Conservation (phyloP, 2,113 vertebrate genomes). For the Murina feae region DNA sequence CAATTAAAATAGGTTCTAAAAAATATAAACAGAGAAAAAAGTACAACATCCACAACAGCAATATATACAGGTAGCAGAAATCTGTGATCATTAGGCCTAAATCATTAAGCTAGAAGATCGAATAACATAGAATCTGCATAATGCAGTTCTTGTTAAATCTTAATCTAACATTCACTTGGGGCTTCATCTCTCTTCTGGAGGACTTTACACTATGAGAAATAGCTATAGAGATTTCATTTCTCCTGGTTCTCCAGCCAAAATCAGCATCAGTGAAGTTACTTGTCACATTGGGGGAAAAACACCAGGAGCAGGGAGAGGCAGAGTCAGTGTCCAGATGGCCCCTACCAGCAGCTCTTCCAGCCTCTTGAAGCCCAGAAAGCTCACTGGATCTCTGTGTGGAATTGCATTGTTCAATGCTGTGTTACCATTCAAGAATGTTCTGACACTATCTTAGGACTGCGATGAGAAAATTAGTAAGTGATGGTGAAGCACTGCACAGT, state of each 20-base stretch:
- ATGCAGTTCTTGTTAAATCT: not conserved
- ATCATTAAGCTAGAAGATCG: not conserved
- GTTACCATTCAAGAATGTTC: not conserved
- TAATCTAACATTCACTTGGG: not conserved
- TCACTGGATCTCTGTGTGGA: not conserved
- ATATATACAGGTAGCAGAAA: not conserved
- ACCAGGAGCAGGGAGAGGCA: not conserved
- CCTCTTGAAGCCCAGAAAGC: not conserved
- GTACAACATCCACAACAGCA: not conserved
- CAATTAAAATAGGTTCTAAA: not conserved
- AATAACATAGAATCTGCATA: not conserved
- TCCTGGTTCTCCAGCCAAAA: not conserved
- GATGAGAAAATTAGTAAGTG: not conserved
- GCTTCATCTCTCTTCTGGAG: not conserved
- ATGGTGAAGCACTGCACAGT: not conserved
- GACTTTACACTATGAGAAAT: not conserved
- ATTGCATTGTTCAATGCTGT: not conserved
- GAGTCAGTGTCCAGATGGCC: not conserved
- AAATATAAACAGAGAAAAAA: not conserved
- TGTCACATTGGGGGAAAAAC: not conserved
- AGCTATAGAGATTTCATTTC: not conserved
- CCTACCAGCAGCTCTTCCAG: not conserved
- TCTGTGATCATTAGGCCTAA: not conserved
- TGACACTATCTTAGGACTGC: not conserved
- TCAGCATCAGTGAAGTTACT: not conserved